Base-by-base conservation (phyloP, 2,888 invertebrate species). In the Hirtodrosophila duncani region DNA sequence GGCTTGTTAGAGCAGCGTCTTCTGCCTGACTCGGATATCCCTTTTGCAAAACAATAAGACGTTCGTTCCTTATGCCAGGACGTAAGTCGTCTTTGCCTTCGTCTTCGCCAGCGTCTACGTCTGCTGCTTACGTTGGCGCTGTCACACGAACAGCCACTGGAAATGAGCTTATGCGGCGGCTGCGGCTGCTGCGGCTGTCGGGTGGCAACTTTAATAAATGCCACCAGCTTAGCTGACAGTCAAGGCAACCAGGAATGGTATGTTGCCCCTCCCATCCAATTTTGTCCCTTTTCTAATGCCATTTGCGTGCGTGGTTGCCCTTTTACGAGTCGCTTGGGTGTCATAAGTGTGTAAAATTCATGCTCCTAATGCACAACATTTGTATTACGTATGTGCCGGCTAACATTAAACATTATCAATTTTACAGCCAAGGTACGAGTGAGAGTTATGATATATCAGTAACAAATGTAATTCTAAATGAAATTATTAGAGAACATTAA, bases 171-270 rank as follows among this genome's bases (percentile, higher is more conserved):
- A 78, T 74, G 63, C 65, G 77, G 63, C 41, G 56, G 51, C 51
- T 69, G 65, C 33, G 58, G 60, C 34, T 56, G 38, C 30, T 30
- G 43, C 49, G 39, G 46, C 45, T 56, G 63, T 66, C 66, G 77
- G 72, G 69, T 72, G 71, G 71, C 77, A 77, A 49, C 69, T 72
- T 62, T 62, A 77, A 72, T 72, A 72, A 72, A 72, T 77, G 71
- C 71, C 69, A 72, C n/a, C 58, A 67, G 53, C 67, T 77, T 64
- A 72, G 58, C 59, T 64, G 64, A 64, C 77, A 67, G 44, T 10
- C 67, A 18, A 41, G 43, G 29, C 37, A 39, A 20, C 36, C 34
- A 14, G 33, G 17, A 18, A 46, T n/a, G n/a, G n/a, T n/a, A n/a
- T n/a, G n/a, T n/a, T n/a, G n/a, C 10, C 7, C 38, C 3, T 31